Evolutionary conservation across 2,113 vertebrate genomes (phyloP).

Genomic region (Solea solea): DNA sequence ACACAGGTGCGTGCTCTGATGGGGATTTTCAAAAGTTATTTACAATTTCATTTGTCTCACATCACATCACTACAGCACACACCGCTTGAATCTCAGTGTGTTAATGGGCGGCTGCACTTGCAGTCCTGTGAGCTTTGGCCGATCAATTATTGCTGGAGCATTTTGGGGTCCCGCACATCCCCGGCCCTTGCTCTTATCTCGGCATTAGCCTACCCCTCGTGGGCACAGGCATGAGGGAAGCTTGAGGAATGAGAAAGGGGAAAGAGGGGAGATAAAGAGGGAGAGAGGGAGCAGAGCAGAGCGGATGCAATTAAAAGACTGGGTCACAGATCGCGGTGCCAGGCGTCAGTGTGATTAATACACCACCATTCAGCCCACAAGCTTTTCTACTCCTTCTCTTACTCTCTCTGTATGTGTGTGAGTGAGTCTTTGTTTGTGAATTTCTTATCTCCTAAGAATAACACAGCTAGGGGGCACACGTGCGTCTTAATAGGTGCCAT

Average conservation of each 20-base stretch:
- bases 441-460: conserved; percentile 13
- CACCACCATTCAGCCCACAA: conserved; percentile 71
- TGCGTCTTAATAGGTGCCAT: conserved; percentile 8
- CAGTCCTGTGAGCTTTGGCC: conserved; percentile 24
- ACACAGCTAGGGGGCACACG: conserved; percentile 64
- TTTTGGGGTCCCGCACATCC: conserved; percentile 32
- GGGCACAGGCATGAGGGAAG: conserved; percentile 41
- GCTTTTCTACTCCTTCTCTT: conserved; percentile 49
- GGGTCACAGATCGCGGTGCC: conserved; percentile 77
- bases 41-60: background rate
- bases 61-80: background rate
- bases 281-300: conserved; percentile 64
- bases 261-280: conserved; percentile 73
- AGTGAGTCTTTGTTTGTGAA: conserved; percentile 50
- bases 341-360: conserved; percentile 74
- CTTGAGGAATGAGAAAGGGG: conserved; percentile 69
- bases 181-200: conserved; percentile 62
- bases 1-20: background rate
- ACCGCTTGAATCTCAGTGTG: background rate
- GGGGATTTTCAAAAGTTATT: too few species aligned
- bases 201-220: conserved; percentile 64
- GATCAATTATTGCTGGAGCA: conserved; percentile 20
- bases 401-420: conserved; percentile 30
- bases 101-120: conserved; percentile 9
- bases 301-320: conserved; percentile 81